Evolutionary conservation across 2,797 vertebrate species (phyloP).

Genomic region (Squalus acanthias): DNA sequence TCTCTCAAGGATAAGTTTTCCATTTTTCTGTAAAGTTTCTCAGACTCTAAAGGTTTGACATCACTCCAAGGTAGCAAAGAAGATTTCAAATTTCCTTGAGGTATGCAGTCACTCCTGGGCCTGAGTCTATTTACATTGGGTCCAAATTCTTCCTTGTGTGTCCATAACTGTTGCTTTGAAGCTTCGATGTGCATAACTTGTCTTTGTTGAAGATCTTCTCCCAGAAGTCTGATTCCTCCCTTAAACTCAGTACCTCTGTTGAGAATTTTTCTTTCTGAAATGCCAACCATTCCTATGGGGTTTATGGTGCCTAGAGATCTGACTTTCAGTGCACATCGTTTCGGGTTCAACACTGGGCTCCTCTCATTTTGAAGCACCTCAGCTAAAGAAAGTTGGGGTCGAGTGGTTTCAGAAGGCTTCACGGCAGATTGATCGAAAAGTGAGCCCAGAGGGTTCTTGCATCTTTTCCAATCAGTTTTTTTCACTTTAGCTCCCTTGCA

Average conservation of each 20-base stretch:
- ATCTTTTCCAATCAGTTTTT: neutral
- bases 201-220: neutral
- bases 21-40: slow-evolving; percentile 8
- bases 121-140: neutral
- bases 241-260: neutral
- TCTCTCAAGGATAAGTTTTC: neutral
- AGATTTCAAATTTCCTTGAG: neutral
- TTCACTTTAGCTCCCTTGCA: neutral
- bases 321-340: neutral
- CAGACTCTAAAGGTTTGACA: neutral
- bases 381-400: neutral
- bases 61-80: neutral
- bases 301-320: neutral
- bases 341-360: neutral
- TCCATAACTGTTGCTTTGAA: neutral
- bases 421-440: neutral
- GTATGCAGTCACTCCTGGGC: neutral
- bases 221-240: neutral
- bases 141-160: neutral
- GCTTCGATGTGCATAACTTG: neutral
- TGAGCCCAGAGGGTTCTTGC: neutral
- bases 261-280: neutral
- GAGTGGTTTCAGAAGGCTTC: neutral
- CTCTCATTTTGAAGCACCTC: neutral
- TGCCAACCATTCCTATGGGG: neutral